Evolutionary conservation across 2,113 vertebrate species (phyloP).

Genomic region (Myiagra hebetior): DNA sequence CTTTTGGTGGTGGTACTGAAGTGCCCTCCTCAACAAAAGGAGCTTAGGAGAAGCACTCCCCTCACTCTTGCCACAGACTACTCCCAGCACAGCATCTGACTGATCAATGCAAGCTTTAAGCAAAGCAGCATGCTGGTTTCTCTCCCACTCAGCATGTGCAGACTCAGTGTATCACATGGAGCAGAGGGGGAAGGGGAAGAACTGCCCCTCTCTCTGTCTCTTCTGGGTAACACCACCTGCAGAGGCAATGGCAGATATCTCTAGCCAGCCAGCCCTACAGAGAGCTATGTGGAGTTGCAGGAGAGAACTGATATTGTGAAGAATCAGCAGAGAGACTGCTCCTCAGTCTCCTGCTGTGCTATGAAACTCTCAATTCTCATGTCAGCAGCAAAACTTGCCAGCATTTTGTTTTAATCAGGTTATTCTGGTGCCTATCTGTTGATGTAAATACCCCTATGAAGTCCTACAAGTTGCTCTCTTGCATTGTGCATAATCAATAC

Average conservation of each 20-base stretch:
- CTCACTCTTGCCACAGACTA: not conserved
- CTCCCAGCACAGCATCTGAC: not conserved
- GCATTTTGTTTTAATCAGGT: not conserved
- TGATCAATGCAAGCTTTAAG: not conserved
- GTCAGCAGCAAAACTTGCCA: not conserved
- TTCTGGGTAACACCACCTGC: not conserved
- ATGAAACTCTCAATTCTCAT: not conserved
- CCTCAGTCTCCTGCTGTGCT: not conserved
- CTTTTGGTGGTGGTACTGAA: not conserved
- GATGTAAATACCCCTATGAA: not conserved
- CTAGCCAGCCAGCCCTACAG: not conserved
- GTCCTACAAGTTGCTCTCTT: not conserved
- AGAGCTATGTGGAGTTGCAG: not conserved
- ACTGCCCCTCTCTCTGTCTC: not conserved
- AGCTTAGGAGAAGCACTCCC: not conserved
- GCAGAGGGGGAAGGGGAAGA: not conserved
- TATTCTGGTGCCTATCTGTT: not conserved
- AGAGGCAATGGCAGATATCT: not conserved
- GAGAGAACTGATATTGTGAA: not conserved
- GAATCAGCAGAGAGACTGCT: not conserved
- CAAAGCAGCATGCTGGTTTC: rapidly evolving
- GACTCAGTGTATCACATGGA: not conserved
- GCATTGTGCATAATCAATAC: not conserved
- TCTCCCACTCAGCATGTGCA: not conserved
- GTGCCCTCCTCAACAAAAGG: not conserved